Percentiles rank a stretch among this genome's conserved stretches.
These are phyloP conservation scores for Gouania willdenowi DNA, from an alignment of 2,797 vertebrate species.

Conservation along the genomic window DNA sequence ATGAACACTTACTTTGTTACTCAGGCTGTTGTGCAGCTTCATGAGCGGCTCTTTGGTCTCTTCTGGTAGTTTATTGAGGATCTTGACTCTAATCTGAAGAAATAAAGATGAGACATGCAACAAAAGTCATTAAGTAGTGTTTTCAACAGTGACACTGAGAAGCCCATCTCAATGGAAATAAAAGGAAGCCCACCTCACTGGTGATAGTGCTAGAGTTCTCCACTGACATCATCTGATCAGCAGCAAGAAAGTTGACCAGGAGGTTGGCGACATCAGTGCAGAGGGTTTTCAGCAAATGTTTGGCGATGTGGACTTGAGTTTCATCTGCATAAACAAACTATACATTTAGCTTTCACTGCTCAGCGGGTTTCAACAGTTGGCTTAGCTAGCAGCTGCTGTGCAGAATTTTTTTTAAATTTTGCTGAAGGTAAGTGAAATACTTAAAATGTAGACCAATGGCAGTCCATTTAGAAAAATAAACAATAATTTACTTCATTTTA, in stretches of 20 bases:
- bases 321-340: slow-evolving; percentile 79
- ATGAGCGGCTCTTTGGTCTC: slow-evolving; percentile 83
- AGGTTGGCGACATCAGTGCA: slow-evolving; percentile 90
- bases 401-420: too few relatives aligned
- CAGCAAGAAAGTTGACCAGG: slow-evolving; percentile 88
- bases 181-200: slow-evolving; percentile 74
- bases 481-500: too few relatives aligned
- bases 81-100: slow-evolving; percentile 85
- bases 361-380: too few relatives aligned
- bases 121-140: too few relatives aligned
- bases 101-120: not conserved
- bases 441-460: too few relatives aligned
- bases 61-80: slow-evolving; percentile 86
- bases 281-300: slow-evolving; percentile 87
- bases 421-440: too few relatives aligned
- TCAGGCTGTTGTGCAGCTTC: slow-evolving; percentile 88
- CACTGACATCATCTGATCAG: slow-evolving; percentile 87
- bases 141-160: too few relatives aligned
- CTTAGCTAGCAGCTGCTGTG: too few relatives aligned
- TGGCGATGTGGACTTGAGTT: slow-evolving; percentile 83
- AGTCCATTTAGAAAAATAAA: too few relatives aligned
- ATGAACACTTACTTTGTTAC: slow-evolving; percentile 86
- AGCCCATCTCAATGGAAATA: too few relatives aligned
- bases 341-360: too few relatives aligned
- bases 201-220: slow-evolving; percentile 83